phyloP scores from a whole-genome alignment of 2,888 invertebrate species.

The Chalcis sispes region DNA sequence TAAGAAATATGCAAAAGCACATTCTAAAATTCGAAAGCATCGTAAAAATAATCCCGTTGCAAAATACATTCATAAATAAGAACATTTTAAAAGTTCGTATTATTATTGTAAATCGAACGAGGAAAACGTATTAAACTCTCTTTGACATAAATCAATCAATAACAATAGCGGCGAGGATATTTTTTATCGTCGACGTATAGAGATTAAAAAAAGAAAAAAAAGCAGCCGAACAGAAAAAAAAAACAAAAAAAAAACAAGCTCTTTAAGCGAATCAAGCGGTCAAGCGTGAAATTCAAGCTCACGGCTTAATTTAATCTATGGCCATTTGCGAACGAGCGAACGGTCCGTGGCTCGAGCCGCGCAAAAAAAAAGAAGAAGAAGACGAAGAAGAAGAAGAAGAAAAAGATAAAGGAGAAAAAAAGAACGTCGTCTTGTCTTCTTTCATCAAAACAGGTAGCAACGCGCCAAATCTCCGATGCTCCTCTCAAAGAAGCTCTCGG shows the following conservation, averaged over 20 bases:
- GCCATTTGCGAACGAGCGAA: background rate
- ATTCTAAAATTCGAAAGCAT: background rate
- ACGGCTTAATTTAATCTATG: constrained; percentile 5
- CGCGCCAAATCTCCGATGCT: background rate
- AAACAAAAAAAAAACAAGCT: background rate
- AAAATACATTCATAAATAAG: too few relatives aligned
- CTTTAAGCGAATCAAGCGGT: background rate
- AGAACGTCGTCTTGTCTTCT: background rate
- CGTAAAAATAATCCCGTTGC: constrained; percentile 1
- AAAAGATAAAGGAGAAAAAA: background rate
- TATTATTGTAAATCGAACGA: too few relatives aligned
- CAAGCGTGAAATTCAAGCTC: constrained; percentile 14
- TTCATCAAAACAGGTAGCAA: constrained; percentile 7
- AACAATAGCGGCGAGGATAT: background rate
- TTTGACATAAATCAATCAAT: constrained; percentile 9
- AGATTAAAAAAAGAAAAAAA: background rate
- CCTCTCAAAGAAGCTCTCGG: constrained; percentile 5
- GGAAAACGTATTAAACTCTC: background rate
- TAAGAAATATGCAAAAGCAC: too few relatives aligned
- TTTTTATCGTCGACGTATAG: background rate
- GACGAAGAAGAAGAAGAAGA: background rate
- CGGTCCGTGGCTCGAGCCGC: background rate
- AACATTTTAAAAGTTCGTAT: too few relatives aligned
- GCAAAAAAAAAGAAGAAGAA: background rate
- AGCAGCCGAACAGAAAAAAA: background rate